Conservation (phyloP, 2,888 invertebrate genomes). For the Caenorhabditis sp. region DNA sequence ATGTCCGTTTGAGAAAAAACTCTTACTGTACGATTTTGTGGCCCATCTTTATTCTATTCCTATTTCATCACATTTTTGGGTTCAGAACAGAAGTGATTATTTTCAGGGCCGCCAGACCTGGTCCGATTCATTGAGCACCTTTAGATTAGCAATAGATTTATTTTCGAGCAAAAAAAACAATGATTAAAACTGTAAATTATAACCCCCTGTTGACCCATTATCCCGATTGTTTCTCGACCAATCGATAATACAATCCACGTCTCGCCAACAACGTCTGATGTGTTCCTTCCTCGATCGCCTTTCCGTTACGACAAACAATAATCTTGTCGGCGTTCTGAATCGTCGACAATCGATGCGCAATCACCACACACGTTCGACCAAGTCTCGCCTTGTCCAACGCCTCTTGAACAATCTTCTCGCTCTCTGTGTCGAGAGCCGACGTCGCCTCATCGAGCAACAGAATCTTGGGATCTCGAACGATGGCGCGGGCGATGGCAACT, state of each 20-base stretch:
- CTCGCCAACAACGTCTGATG: conserved; percentile 55
- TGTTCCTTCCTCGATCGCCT: conserved; percentile 59
- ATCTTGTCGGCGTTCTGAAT: conserved; percentile 79
- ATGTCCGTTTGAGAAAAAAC: too few relatives aligned
- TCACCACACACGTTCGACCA: conserved; percentile 82
- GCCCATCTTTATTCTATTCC: too few relatives aligned
- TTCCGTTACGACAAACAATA: conserved; percentile 69
- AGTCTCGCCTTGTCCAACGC: conserved; percentile 83
- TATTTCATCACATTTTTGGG: too few relatives aligned
- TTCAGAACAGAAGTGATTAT: too few relatives aligned
- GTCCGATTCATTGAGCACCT: too few relatives aligned
- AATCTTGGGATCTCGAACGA: conserved; percentile 57
- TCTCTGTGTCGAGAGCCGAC: conserved; percentile 69
- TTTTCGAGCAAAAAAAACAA: too few relatives aligned
- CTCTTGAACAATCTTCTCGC: conserved; percentile 81
- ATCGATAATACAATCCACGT: conserved; percentile 57
- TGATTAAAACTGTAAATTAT: too few relatives aligned
- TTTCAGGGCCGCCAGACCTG: too few relatives aligned
- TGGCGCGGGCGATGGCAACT: conserved; percentile 59
- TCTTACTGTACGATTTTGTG: too few relatives aligned
- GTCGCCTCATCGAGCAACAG: conserved; percentile 70
- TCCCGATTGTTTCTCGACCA: conserved; percentile 50
- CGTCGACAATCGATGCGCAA: conserved; percentile 86
- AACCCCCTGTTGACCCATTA: too few relatives aligned
- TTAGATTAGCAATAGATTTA: too few relatives aligned